Evolutionary conservation across 2,113 vertebrate species (phyloP).

Genomic region (Limanda limanda): DNA sequence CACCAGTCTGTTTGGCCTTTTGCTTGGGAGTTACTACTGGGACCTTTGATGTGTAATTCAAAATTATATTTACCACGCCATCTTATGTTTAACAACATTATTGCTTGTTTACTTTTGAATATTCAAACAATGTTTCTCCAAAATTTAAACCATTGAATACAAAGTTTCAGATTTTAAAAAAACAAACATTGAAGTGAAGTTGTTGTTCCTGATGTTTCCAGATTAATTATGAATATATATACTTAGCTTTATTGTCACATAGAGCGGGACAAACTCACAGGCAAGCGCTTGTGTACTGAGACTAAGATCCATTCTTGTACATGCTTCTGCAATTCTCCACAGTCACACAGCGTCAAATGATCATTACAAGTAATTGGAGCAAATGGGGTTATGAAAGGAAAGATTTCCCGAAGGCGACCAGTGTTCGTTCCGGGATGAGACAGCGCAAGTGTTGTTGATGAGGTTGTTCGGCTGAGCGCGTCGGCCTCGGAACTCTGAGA

Average conservation of each 20-base stretch:
- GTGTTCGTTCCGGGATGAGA: neutral
- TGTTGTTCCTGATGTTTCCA: neutral
- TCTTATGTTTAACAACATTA: neutral
- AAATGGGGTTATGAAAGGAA: neutral
- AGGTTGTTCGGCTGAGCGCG: neutral
- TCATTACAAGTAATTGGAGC: neutral
- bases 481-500: neutral
- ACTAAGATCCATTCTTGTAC: neutral
- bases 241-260: neutral
- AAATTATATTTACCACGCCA: slow-evolving; percentile 13
- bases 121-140: neutral
- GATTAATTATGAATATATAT: neutral
- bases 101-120: neutral
- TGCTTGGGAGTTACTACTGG: no score
- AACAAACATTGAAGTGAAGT: no score
- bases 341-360: neutral
- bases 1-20: no score
- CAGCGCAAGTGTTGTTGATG: neutral
- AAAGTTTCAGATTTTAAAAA: neutral
- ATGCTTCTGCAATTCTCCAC: slow-evolving; percentile 8
- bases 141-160: neutral
- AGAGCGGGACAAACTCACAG: slow-evolving; percentile 3
- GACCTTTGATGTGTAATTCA: neutral
- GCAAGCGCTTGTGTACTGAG: neutral
- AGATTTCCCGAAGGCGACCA: neutral